Base-by-base conservation (phyloP, 2,797 vertebrate genomes). In the Sparidentex hasta region DNA sequence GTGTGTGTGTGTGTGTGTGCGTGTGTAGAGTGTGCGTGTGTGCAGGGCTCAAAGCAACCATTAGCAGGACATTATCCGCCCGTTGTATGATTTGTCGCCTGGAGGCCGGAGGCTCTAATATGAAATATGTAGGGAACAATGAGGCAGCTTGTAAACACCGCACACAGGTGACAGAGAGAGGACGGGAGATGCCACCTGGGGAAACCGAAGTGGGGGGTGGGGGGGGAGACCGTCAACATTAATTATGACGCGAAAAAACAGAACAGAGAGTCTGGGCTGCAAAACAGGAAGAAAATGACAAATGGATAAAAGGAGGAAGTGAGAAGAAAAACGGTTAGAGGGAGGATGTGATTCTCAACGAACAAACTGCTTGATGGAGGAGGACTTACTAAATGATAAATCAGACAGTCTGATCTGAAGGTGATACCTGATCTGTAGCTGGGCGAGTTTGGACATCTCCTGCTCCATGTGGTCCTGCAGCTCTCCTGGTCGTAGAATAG, bases 381-480 rank as follows among this genome's bases (percentile, higher is more conserved):
- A 51, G 48, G 5, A 43, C 51, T 27, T 20, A 20, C 0, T 20
- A n/a, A 21, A 9, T 57, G 11, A 9, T 48, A 21, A 46, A 54
- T 51, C 7, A 44, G 52, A 57, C 12, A 33, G n/a, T 51, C 25
- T 62, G 46, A 43, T 21, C 7, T 20, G 25, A 47, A 11, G 1
- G 16, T 11, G 23, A 13, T 96, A 99, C 98, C 97, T 97, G 91
- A 97, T 89, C 48, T 98, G 97, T 71, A 97, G 92, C 62, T 98
- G 97, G 1, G 96, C 93, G 20, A 99, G 95, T 86, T 97, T 97
- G 81, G 96, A 93, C 84, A 98, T 86, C 87, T 99, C 98, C 90
- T 98, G 97, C 79, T 98, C 96, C 98, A 99, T 97, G 92, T 99
- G 98, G 2, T 97, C 97, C 74, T 97, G 97, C 78, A 99, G 91